phyloP scores from a whole-genome alignment of 2,797 vertebrate genomes.

The Mus caroli region DNA sequence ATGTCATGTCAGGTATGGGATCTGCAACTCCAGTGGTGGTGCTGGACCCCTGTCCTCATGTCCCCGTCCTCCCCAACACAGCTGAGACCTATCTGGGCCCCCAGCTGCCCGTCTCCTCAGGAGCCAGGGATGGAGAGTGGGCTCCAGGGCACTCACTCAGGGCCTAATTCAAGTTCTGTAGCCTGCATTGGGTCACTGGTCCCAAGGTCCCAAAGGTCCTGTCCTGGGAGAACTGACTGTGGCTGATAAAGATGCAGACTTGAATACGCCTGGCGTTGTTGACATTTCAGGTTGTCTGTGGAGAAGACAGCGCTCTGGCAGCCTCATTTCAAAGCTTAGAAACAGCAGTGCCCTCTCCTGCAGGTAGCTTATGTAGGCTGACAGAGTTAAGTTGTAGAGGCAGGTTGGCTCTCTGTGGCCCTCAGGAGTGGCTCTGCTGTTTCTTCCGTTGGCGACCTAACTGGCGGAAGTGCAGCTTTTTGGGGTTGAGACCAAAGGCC shows the following conservation, averaged over 20 bases:
- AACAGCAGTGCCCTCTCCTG: background rate
- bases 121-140: slow-evolving; percentile 48
- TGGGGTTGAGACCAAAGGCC: slow-evolving; percentile 95
- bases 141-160: slow-evolving; percentile 72
- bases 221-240: background rate
- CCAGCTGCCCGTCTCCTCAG: slow-evolving; percentile 53
- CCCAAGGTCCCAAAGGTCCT: background rate
- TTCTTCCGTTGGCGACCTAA: slow-evolving; percentile 87
- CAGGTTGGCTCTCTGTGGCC: background rate
- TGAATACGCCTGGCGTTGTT: background rate
- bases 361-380: background rate
- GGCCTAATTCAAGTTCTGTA: slow-evolving; percentile 77
- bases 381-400: background rate
- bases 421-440: slow-evolving; percentile 70
- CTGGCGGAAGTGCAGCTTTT: slow-evolving; percentile 92
- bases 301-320: background rate
- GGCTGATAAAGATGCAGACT: slow-evolving; percentile 72
- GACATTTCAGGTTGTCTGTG: background rate
- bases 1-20: slow-evolving; percentile 65
- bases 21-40: background rate
- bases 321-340: background rate
- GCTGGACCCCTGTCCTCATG: background rate
- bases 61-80: background rate
- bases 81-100: slow-evolving; percentile 79
- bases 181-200: slow-evolving; percentile 73